Base-by-base conservation (phyloP, 2,888 invertebrate genomes). In the Brassicogethes aeneus region DNA sequence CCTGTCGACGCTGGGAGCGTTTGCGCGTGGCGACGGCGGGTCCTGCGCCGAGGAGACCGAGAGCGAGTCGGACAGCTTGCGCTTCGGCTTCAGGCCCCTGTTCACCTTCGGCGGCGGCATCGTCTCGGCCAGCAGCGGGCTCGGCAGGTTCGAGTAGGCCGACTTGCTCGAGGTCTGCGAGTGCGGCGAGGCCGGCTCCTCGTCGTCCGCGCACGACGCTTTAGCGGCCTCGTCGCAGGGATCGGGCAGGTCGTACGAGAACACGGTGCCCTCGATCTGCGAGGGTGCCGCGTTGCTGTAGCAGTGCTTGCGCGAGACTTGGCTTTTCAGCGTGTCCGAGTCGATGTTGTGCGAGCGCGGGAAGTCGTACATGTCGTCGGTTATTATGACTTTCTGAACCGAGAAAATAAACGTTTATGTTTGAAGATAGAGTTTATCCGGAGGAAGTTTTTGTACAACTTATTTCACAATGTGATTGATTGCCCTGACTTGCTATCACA, bases 71-170 rank as follows among this genome's bases (percentile, higher is more conserved):
- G 71, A 71, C 15, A 68, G 52, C 53, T 77, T 75, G 39, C 76
- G 69, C 10, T 75, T 75, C 12, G 91, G 91, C 65, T 91, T 91
- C 30, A 90, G 69, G 33, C 82, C 83, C 37, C 91, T 75, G 62
- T 91, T 84, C 16, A 92, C 88, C 23, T 77, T 79, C 10, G 90
- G 89, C 32, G 89, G 85, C 43, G 79, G 64, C 50, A 63, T 60
- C 45, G 63, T 50, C 39, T 52, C 37, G 8, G 48, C 31, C 33
- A 66, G 52, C 29, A 68, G 52, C 2, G 76, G 78, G 60, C 76
- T 77, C 17, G 75, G 75, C 37, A 77, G 64, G 62, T 79, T 77
- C 3, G 76, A 77, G 54, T 79, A 77, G 3, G 70, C 69, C 13
- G 72, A 70, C 8, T 72, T 70, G 0, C 71, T 66, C 0, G 74